Percentiles rank a stretch among this genome's conserved stretches.
Conservation (phyloP, 2,888 invertebrate species). For the Malthinus seriepunctatus region DNA sequence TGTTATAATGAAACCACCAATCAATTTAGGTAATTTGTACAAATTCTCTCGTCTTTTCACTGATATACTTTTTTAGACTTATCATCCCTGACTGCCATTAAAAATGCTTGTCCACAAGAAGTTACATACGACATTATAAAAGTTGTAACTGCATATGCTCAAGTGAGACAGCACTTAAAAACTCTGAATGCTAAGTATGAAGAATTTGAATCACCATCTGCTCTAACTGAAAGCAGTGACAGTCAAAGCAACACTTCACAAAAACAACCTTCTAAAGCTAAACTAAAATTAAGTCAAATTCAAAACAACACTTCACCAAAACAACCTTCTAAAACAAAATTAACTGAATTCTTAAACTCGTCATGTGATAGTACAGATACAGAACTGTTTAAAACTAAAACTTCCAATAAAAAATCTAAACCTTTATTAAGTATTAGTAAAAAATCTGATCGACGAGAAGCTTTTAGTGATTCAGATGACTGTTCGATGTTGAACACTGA, state of each 20-base stretch:
- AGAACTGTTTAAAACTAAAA: too few relatives aligned
- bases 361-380: too few relatives aligned
- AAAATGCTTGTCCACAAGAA: conserved; percentile 45
- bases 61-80: conserved; percentile 34
- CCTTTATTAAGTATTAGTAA: not conserved
- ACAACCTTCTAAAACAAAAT: not conserved
- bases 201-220: conserved; percentile 42
- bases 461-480: not conserved
- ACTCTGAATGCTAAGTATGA: conserved; percentile 39
- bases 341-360: not conserved
- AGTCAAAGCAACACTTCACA: too few relatives aligned
- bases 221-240: not conserved
- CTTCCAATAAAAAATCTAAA: too few relatives aligned
- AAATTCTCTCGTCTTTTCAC: not conserved
- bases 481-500: not conserved
- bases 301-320: too few relatives aligned
- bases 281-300: not conserved
- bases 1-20: conserved; percentile 30
- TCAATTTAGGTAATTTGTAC: conserved; percentile 33
- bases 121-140: conserved; percentile 46
- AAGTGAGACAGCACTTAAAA: conserved; percentile 45
- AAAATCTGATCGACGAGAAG: conserved; percentile 12
- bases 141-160: conserved; percentile 42
- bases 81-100: conserved; percentile 39
- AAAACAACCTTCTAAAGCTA: not conserved